A percentile compares a stretch with the other conserved stretches of the same genome.
phyloP scores from a whole-genome alignment of 2,113 vertebrate species.

The Eulemur macaco region DNA sequence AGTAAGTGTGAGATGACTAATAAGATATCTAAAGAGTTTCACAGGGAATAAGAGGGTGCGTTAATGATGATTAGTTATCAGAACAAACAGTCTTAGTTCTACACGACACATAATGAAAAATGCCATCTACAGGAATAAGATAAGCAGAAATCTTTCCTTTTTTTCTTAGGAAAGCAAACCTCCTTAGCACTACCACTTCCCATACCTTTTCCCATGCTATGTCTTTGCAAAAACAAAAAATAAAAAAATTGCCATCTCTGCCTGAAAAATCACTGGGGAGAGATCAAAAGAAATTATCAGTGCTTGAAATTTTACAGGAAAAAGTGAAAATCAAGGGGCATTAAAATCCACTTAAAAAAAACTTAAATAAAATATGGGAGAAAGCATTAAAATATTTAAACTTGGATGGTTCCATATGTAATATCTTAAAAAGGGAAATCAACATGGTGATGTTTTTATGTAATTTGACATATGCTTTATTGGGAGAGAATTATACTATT shows the following conservation, averaged over 20 bases:
- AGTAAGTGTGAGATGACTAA: rapidly evolving
- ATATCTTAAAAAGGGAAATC: background rate
- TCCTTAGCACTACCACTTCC: rapidly evolving
- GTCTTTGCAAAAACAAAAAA: background rate
- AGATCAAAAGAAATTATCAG: background rate
- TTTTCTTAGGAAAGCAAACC: background rate
- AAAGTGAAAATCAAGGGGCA: background rate
- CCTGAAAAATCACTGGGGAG: background rate
- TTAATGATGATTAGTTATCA: background rate
- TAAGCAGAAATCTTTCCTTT: background rate
- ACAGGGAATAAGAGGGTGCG: background rate
- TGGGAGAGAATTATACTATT: conserved; percentile 22
- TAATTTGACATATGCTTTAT: background rate
- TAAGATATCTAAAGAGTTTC: background rate
- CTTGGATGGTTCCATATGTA: background rate
- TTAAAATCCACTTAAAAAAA: background rate
- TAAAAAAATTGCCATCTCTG: background rate
- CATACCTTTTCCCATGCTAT: too few species aligned
- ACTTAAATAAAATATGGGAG: background rate
- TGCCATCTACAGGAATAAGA: background rate
- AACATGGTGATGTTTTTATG: background rate
- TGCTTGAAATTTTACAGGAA: background rate
- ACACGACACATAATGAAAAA: too few species aligned
- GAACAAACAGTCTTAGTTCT: background rate
- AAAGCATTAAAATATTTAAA: background rate